These are phyloP conservation scores for Drosophila monieri DNA, from an alignment of 2,888 invertebrate genomes.

Conservation along the genomic window DNA sequence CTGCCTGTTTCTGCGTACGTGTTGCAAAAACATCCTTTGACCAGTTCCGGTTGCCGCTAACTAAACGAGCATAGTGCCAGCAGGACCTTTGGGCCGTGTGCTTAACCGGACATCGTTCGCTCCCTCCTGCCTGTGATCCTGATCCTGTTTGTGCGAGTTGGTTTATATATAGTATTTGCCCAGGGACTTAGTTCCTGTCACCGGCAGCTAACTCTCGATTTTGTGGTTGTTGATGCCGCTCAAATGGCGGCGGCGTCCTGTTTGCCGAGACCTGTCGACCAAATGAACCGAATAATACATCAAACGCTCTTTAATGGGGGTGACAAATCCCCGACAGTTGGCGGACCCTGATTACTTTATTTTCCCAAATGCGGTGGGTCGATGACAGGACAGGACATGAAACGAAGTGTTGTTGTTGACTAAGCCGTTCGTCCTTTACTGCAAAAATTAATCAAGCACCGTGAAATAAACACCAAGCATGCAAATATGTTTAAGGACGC, in stretches of 20 bases:
- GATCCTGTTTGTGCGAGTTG: constrained; percentile 35
- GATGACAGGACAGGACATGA: constrained; percentile 1
- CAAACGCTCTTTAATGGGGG: constrained; percentile 84
- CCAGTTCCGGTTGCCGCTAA: constrained; percentile 16
- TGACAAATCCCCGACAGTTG: constrained; percentile 83
- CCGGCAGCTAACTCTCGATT: constrained; percentile 45
- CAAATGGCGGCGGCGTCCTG: constrained; percentile 71
- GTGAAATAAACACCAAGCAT: constrained; percentile 13
- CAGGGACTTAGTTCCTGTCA: constrained; percentile 57
- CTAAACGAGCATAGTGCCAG: not conserved
- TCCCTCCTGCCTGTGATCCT: constrained; percentile 20
- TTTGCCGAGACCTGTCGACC: constrained; percentile 84
- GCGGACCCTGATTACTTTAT: constrained; percentile 82
- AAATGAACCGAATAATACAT: constrained; percentile 85
- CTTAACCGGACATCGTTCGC: constrained; percentile 35
- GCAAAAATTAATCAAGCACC: constrained; percentile 53
- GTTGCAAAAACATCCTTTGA: constrained; percentile 3
- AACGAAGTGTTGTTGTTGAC: constrained; percentile 17
- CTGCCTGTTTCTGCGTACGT: not conserved
- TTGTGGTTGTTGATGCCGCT: constrained; percentile 43
- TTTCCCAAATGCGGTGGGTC: constrained; percentile 39
- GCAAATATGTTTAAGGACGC: constrained; percentile 18
- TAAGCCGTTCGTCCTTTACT: constrained; percentile 45
- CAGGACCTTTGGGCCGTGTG: constrained; percentile 15
- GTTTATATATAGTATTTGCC: constrained; percentile 47